phyloP scores from a whole-genome alignment of 1,140 invertebrate species.

The Pristionchus pacificus region DNA sequence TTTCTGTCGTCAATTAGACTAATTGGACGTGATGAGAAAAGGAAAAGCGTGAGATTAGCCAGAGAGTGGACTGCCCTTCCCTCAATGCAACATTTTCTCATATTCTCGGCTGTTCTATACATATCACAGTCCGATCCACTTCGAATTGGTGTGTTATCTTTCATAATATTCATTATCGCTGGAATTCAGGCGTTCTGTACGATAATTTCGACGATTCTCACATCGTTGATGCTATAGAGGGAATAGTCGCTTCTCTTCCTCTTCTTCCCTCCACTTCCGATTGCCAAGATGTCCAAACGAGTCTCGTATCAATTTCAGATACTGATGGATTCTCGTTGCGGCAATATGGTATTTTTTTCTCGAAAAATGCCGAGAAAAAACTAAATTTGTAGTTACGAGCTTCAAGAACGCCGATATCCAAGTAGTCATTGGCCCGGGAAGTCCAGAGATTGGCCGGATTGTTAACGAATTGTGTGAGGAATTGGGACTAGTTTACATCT shows the following conservation, averaged over 20 bases:
- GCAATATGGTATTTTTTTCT: too few species aligned
- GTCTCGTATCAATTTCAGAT: background rate
- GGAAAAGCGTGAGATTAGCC: too few species aligned
- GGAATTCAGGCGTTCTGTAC: too few species aligned
- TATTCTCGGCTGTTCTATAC: background rate
- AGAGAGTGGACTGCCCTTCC: too few species aligned
- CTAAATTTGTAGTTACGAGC: background rate
- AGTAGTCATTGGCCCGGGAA: constrained; percentile 13
- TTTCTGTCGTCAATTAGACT: too few species aligned
- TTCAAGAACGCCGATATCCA: background rate
- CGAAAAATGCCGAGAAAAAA: background rate
- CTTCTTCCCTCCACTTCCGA: background rate
- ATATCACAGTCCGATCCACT: constrained; percentile 6
- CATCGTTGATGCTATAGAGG: background rate
- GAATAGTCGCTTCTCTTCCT: background rate
- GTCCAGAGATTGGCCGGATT: constrained; percentile 11
- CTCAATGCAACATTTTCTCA: too few species aligned
- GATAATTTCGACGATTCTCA: too few species aligned
- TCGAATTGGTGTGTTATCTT: too few species aligned
- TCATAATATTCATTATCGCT: too few species aligned
- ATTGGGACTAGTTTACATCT: constrained; percentile 16
- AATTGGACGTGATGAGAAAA: too few species aligned
- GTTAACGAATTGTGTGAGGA: constrained; percentile 20
- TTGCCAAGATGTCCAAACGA: background rate
- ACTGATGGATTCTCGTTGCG: too few species aligned